Conservation (phyloP, 2,888 invertebrate genomes). For the Ryuthela nishihirai region DNA sequence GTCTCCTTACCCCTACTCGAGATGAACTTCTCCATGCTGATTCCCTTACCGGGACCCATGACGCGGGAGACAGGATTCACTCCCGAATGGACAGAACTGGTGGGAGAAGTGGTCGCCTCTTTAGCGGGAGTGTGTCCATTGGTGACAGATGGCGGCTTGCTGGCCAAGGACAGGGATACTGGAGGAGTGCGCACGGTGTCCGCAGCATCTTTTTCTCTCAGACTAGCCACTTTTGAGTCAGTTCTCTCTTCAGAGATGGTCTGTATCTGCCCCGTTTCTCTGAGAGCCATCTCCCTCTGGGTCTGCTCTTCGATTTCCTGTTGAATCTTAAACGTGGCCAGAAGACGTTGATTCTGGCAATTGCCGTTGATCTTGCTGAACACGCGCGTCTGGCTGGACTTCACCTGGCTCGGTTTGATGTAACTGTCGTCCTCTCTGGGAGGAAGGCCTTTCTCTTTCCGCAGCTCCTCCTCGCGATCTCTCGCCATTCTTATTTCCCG, state of each 20-base stretch:
- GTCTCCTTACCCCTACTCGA: constrained; percentile 67
- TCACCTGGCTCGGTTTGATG: constrained; percentile 29
- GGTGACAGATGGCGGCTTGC: constrained; percentile 7
- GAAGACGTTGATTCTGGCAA: constrained; percentile 23
- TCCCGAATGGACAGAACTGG: constrained; percentile 6
- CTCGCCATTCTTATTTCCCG: constrained; percentile 55
- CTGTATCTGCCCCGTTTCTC: constrained; percentile 60
- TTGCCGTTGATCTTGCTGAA: constrained; percentile 20
- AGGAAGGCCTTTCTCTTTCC: constrained; percentile 32
- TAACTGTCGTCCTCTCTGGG: constrained; percentile 27
- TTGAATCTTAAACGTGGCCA: constrained; percentile 65
- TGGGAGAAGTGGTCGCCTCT: constrained; percentile 24
- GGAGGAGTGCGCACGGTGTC: background rate
- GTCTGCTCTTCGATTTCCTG: constrained; percentile 83
- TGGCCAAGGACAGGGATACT: background rate
- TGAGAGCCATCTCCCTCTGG: constrained; percentile 75
- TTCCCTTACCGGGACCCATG: constrained; percentile 5
- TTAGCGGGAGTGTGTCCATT: constrained; percentile 25
- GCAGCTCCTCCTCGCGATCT: constrained; percentile 55
- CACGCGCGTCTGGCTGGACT: constrained; percentile 20
- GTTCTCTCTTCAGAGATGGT: constrained; percentile 58
- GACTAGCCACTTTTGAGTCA: constrained; percentile 45
- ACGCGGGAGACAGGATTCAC: background rate
- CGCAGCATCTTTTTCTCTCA: constrained; percentile 1
- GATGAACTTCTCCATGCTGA: constrained; percentile 72